Percentiles rank a stretch among this genome's conserved stretches.
Evolutionary conservation across 2,888 invertebrate genomes (phyloP).

Genomic region (Nomada ruficornis): DNA sequence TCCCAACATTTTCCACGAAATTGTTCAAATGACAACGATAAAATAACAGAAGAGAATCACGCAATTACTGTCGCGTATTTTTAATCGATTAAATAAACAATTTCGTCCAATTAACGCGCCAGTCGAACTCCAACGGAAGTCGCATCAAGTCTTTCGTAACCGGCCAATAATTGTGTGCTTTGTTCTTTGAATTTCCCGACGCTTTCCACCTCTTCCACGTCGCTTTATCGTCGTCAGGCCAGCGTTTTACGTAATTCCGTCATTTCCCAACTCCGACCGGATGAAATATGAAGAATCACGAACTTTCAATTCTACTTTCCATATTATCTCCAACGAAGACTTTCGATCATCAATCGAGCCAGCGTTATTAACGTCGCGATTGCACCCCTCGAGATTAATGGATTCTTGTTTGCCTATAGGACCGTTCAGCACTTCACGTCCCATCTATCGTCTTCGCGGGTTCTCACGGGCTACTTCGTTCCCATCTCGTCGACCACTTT

Average conservation of each 20-base stretch:
- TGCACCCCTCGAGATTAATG: slow-evolving; percentile 44
- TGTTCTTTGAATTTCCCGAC: slow-evolving; percentile 14
- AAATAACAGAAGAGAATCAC: background rate
- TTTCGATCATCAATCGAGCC: slow-evolving; percentile 48
- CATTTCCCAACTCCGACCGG: slow-evolving; percentile 12
- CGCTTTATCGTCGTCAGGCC: slow-evolving; percentile 17
- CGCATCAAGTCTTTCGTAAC: background rate
- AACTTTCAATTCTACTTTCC: slow-evolving; percentile 40
- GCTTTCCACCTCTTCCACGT: background rate
- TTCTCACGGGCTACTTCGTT: background rate
- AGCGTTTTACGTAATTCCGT: slow-evolving; percentile 39
- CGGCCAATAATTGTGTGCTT: slow-evolving; percentile 25
- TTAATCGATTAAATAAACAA: slow-evolving; percentile 12
- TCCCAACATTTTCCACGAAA: too few species aligned
- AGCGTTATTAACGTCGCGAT: slow-evolving; percentile 53
- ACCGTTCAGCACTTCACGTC: slow-evolving; percentile 23
- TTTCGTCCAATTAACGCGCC: background rate
- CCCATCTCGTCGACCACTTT: background rate
- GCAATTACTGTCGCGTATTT: background rate
- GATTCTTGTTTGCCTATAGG: slow-evolving; percentile 52
- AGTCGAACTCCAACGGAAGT: background rate
- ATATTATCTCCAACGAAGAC: slow-evolving; percentile 41
- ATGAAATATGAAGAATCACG: slow-evolving; percentile 54
- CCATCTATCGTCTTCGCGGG: slow-evolving; percentile 16
- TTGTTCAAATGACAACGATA: background rate